Percentiles rank a stretch among this genome's conserved stretches.
Conservation (phyloP, 2,797 vertebrate genomes). For the Mormyrus proboscirostris region DNA sequence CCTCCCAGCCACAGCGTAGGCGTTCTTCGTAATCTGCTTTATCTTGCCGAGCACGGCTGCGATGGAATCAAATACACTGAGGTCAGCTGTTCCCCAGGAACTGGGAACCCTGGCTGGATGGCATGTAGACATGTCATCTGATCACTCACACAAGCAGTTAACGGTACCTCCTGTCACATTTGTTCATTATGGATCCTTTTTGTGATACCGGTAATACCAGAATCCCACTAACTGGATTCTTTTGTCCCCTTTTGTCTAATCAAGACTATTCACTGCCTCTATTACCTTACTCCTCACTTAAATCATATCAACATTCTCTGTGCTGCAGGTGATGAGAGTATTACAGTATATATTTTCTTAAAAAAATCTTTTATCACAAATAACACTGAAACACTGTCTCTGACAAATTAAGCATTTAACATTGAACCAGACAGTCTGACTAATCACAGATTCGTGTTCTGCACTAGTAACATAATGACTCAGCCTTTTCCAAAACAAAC, state of each 20-base stretch:
- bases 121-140: not conserved
- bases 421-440: not conserved
- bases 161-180: not conserved
- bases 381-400: not conserved
- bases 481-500: not conserved
- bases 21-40: conserved; percentile 63
- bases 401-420: not conserved
- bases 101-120: not conserved
- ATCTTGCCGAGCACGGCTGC: conserved; percentile 66
- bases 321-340: not conserved
- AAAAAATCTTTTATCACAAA: not conserved
- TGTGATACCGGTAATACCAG: not conserved
- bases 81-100: not conserved
- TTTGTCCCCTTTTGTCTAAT: not conserved
- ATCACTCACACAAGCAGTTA: not conserved
- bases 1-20: conserved; percentile 54
- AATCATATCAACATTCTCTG: not conserved
- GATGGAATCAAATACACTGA: not conserved
- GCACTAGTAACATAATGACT: not conserved
- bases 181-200: not conserved
- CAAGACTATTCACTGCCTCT: not conserved
- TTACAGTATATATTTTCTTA: not conserved
- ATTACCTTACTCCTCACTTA: not conserved
- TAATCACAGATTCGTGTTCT: not conserved
- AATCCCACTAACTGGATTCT: not conserved